These are phyloP conservation scores for Tholera decimalis DNA, from an alignment of 2,888 invertebrate species.

Conservation along the genomic window DNA sequence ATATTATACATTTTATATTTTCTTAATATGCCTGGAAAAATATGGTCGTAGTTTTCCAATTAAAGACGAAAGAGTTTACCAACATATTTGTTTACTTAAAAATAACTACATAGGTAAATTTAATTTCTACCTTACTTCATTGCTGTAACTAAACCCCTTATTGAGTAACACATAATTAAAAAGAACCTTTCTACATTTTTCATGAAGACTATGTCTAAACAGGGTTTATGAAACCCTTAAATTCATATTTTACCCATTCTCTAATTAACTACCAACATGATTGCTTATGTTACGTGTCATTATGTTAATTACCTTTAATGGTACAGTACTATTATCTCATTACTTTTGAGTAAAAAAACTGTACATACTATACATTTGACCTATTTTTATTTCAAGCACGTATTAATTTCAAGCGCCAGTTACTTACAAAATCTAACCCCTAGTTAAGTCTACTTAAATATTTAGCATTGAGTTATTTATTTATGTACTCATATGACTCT, in stretches of 20 bases:
- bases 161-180: constrained; percentile 33
- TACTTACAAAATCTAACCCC: no score
- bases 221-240: constrained; percentile 14
- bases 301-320: constrained; percentile 31
- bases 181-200: constrained; percentile 5
- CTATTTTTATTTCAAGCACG: not conserved
- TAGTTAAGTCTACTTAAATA: no score
- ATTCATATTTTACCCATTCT: constrained; percentile 20
- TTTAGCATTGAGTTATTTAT: no score
- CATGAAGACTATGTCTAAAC: constrained; percentile 15
- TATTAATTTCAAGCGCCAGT: no score
- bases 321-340: not conserved
- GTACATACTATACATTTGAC: not conserved
- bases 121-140: not conserved
- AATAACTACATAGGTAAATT: not conserved
- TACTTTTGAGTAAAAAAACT: not conserved
- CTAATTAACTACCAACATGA: constrained; percentile 36
- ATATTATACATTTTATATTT: no score
- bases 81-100: no score
- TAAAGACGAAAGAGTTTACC: no score
- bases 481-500: no score
- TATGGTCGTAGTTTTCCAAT: not conserved
- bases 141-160: not conserved
- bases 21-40: not conserved
- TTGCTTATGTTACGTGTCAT: constrained; percentile 8